Percentiles rank a stretch among this genome's conserved stretches.
Evolutionary conservation across 1,140 invertebrate genomes (phyloP).

Genomic region (Halyomorpha halys): DNA sequence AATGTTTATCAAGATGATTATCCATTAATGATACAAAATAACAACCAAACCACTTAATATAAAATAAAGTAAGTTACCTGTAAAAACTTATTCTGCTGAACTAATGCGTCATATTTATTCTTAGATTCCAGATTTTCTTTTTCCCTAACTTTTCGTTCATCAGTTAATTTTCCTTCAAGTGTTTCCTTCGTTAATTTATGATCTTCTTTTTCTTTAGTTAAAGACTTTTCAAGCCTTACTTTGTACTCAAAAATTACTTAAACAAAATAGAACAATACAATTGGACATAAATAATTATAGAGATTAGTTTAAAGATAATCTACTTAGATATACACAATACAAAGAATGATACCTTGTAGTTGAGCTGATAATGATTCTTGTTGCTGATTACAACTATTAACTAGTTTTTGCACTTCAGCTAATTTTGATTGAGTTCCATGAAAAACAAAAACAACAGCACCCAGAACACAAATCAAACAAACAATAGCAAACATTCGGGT

Average conservation of each 20-base stretch:
- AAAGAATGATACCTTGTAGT: conserved; percentile 32
- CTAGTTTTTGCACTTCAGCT: conserved; percentile 29
- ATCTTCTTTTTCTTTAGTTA: conserved; percentile 20
- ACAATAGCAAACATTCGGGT: conserved; percentile 31
- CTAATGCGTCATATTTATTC: conserved; percentile 10
- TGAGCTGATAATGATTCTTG: conserved; percentile 33
- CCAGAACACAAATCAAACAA: conserved; percentile 30
- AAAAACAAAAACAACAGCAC: conserved; percentile 31
- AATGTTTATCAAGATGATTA: too few species aligned
- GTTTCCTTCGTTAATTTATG: conserved; percentile 15
- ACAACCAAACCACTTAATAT: too few species aligned
- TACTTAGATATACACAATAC: too few species aligned
- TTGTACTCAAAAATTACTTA: conserved; percentile 22
- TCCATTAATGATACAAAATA: too few species aligned
- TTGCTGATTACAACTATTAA: conserved; percentile 32
- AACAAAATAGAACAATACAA: conserved; percentile 2
- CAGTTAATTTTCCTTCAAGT: conserved; percentile 14
- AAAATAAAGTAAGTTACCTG: conserved; percentile 10
- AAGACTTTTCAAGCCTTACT: conserved; percentile 20
- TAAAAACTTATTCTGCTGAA: conserved; percentile 18
- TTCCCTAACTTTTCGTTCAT: conserved; percentile 13
- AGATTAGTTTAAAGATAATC: neutral
- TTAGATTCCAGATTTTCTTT: conserved; percentile 6
- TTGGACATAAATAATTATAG: neutral
- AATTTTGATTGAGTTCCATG: conserved; percentile 32